Conservation (phyloP, 2,888 invertebrate genomes). For the Deilephila porcellus region DNA sequence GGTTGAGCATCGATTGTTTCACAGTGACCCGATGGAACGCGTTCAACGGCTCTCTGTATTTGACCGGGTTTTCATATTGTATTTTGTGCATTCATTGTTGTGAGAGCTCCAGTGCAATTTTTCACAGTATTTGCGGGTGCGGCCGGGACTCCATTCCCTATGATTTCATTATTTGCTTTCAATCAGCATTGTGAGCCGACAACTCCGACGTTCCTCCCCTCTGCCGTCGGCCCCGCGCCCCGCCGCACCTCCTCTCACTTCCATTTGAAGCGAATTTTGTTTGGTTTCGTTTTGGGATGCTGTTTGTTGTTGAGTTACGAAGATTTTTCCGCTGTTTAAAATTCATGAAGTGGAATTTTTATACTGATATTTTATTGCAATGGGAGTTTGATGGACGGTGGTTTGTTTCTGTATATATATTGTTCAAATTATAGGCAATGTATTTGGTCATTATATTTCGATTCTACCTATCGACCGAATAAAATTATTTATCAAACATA, state of each 20-base stretch:
- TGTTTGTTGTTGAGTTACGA: constrained; percentile 76
- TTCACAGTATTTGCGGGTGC: constrained; percentile 76
- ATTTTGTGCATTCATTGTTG: constrained; percentile 62
- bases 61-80: constrained; percentile 40
- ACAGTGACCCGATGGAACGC: constrained; percentile 32
- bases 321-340: constrained; percentile 63
- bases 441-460: neutral
- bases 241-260: constrained; percentile 41
- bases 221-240: constrained; percentile 36
- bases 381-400: too few species aligned
- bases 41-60: constrained; percentile 32
- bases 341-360: constrained; percentile 40
- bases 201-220: constrained; percentile 40
- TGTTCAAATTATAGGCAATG: neutral
- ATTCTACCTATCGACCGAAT: too few species aligned
- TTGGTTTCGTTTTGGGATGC: constrained; percentile 81
- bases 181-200: constrained; percentile 81
- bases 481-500: too few species aligned
- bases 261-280: constrained; percentile 74
- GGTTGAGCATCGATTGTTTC: constrained; percentile 5
- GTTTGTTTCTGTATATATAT: neutral
- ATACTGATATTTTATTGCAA: constrained; percentile 36
- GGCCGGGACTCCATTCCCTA: constrained; percentile 69
- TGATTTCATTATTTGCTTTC: constrained; percentile 85
- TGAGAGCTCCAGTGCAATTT: constrained; percentile 70